Evolutionary conservation across 2,113 vertebrate genomes (phyloP).

Genomic region (Oncorhynchus tshawytscha): DNA sequence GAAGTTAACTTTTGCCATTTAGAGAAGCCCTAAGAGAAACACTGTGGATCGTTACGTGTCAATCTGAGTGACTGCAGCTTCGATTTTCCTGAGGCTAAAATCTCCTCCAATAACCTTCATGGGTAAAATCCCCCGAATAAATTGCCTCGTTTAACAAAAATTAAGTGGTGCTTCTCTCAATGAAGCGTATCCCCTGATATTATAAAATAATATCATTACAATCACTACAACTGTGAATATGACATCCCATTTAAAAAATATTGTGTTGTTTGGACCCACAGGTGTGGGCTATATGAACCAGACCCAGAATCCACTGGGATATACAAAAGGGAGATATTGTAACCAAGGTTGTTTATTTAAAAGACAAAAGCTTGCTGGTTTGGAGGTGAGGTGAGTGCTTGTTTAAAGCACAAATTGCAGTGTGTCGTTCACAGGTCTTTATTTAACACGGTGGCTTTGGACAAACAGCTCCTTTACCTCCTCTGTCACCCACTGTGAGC

Average conservation of each 20-base stretch:
- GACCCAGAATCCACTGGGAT: not conserved
- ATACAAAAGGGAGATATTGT: not conserved
- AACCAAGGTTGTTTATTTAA: constrained; percentile 53
- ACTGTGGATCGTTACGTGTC: too few species aligned
- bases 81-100: not conserved
- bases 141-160: too few species aligned
- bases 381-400: constrained; percentile 53
- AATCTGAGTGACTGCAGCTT: not conserved
- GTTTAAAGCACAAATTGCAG: constrained; percentile 39
- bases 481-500: constrained; percentile 45
- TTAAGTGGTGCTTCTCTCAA: too few species aligned
- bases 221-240: not conserved
- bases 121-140: too few species aligned
- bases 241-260: not conserved
- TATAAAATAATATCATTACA: not conserved
- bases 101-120: not conserved
- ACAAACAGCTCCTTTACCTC: constrained; percentile 5
- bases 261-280: not conserved
- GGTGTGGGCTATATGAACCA: not conserved
- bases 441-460: constrained; percentile 48
- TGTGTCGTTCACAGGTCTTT: constrained; percentile 22
- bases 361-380: constrained; percentile 28
- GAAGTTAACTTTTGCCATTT: too few species aligned
- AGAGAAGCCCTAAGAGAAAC: too few species aligned
- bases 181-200: too few species aligned